Base-by-base conservation (phyloP, 2,113 vertebrate genomes). In the Dolichotis patagonum region DNA sequence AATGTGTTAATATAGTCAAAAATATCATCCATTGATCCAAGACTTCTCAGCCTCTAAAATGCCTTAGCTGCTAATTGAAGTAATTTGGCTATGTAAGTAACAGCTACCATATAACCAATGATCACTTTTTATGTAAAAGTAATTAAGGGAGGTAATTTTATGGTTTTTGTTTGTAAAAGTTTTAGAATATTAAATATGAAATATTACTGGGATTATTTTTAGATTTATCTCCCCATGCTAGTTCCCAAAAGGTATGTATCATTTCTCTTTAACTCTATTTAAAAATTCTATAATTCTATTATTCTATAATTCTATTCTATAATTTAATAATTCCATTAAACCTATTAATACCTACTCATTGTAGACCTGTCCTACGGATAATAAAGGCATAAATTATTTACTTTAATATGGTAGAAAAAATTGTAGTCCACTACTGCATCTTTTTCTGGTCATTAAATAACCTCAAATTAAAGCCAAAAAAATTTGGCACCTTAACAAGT, bases 101-200 rank as follows among this genome's bases (percentile, higher is more conserved):
- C 4, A 56, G 54, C 54, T 19, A 19, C 54, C 54, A 56, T 56
- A 56, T 56, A 56, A 56, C 54, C 17, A 20, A 56, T 56, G 54
- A 56, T 56, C 1, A 4, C 52, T 56, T 56, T 56, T 56, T 56
- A 56, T 56, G 4, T 19, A 3, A 96, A 80, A 92, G 38, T 56
- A 91, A 87, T 67, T 75, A 97, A 98, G 91, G 84, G 91, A 96
- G 52, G 58, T 90, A 30, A 92, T 89, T 71, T 91, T 83, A 93
- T 84, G 75, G 75, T 96, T 85, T 97, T 87, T 54, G 95, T 96
- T 94, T 96, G 43, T 93, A 82, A 95, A 97, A 43, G 88, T 86
- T 91, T 92, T 92, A 90, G 13, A 97, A 69, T 83, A 86, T 96
- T 95, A 96, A 96, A 77, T 85, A 96, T 77, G 67, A 80, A 91